Base-by-base conservation (phyloP, 2,888 invertebrate genomes). In the Bembecia ichneumoniformis region DNA sequence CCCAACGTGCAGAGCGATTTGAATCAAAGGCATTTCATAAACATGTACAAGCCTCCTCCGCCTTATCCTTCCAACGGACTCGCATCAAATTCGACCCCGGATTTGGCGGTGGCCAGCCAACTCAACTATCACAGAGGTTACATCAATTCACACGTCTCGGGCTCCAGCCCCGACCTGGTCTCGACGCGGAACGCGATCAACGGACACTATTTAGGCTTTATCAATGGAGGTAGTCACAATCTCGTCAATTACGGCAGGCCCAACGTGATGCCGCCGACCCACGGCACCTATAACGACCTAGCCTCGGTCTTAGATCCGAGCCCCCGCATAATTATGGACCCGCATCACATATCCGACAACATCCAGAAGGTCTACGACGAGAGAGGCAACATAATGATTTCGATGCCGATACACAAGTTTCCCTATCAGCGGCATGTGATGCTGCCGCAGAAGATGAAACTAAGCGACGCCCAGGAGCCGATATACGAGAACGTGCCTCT, bases 11-110 rank as follows among this genome's bases (percentile, higher is more conserved):
- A 79, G 52, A 64, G 79, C 0, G 87, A 88, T 53, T 60, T 88
- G 49, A 81, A 87, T 46, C 89, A 88, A 43, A 68, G 90, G 40
- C 90, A 90, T 47, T 86, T 91, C 63, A 78, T 92, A 15, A 92
- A 92, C 65, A 88, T 93, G 4, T 93, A 91, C 68, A 95, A 95
- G 71, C 94, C 95, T 0, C 96, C 96, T 0, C 96, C 96, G 0
- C 95, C 96, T 0, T 96, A 96, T 78, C 94, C 94, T 0, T 90
- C 91, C 0, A 92, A 91, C 64, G 89, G 93, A 0, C 81, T 92
- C n/a, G 93, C 92, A 47, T 95, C 94, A 7, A 94, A 93, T 60
- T 95, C 94, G 0, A 95, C 95, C 0, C 95, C 96, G 0, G 96
- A 96, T 72, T 74, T 96, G 50, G 95, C 95, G 0, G 91, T 91